Percentiles rank a stretch among this genome's conserved stretches.
These are phyloP conservation scores for Gryon sp. DNA, from an alignment of 1,140 invertebrate species.

Conservation along the genomic window DNA sequence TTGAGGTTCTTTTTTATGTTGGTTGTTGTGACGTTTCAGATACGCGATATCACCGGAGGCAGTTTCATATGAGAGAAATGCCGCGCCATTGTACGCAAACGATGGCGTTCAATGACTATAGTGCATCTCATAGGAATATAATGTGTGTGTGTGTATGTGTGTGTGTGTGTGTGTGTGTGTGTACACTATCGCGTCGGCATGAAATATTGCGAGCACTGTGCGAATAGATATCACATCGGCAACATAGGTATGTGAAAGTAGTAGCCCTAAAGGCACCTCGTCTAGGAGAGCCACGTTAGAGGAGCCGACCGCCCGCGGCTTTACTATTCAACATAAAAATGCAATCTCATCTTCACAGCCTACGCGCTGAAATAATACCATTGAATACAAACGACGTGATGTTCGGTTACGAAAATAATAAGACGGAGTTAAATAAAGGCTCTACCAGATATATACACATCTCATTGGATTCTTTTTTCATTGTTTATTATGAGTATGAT, in stretches of 20 bases:
- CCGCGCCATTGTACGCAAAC: conserved; percentile 61
- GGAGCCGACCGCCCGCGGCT: conserved; percentile 49
- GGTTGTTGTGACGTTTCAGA: conserved; percentile 49
- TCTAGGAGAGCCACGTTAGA: conserved; percentile 32
- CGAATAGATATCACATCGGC: conserved; percentile 41
- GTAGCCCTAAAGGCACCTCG: conserved; percentile 47
- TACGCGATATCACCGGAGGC: conserved; percentile 69
- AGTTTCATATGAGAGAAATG: conserved; percentile 68
- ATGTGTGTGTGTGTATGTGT: too few species aligned
- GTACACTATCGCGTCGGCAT: conserved; percentile 9
- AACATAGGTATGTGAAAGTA: conserved; percentile 40
- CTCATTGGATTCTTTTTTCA: too few species aligned
- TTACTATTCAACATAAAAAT: conserved; percentile 67
- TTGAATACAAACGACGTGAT: conserved; percentile 2
- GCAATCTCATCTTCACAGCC: conserved; percentile 64
- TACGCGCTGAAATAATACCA: conserved; percentile 20
- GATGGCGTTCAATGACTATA: conserved; percentile 64
- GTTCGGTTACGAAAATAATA: too few species aligned
- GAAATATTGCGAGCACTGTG: conserved; percentile 44
- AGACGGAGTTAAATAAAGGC: too few species aligned
- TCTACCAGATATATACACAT: too few species aligned
- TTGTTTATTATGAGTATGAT: too few species aligned
- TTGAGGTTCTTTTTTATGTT: conserved; percentile 3
- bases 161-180: conserved; percentile 5
- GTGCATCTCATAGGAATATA: conserved; percentile 20